Evolutionary conservation across 2,797 vertebrate species (phyloP), one percentile per base, ranked within the genome.

Genomic region (Phrynocephalus guinanensis): DNA sequence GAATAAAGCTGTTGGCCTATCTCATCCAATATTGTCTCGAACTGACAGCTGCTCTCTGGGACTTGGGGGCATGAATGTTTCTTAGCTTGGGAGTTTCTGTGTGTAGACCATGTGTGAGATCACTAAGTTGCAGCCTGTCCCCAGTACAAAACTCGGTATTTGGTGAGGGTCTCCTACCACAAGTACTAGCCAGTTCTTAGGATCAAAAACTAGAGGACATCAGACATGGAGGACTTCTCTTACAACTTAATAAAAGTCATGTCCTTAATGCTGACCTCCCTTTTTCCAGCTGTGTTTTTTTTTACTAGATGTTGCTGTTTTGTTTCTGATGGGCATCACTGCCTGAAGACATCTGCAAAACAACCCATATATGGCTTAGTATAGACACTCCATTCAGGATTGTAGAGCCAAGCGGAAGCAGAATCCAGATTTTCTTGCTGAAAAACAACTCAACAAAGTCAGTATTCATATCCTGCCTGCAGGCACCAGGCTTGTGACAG

Each of bases 371-470:
- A 71, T 70, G 71, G 50, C 18, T 16, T 24, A 9, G 3, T 48
- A 20, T 13, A 3, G 22, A 5, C 84, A 63, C 38, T 60, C 38
- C 33, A 30, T 48, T 87, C 24, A 30, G 18, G 48, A 48, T 15
- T 63, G 38, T 63, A 10, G 75, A 71, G 30, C 6, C 33, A 79
- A 75, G 30, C 22, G 2, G 5, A 63, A 66, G n/a, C 16, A 60
- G 30, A 1, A 26, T 33, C 44, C 52, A 72, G 33, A 50, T 63
- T 79, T 79, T 88, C 18, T 72, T 24, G 48, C 67, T 79, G 52
- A 30, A 79, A 63, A 72, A 79, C 38, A 83, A 60, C 50, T 16
- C 38, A 52, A 88, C 87, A 84, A 72, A 72, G 75, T 66, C 22
- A 9, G 50, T 56, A 72, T 73, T 84, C 67, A 88, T 70, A 6